phyloP scores from a whole-genome alignment of 2,888 invertebrate genomes.

The Drosophila prostipennis region DNA sequence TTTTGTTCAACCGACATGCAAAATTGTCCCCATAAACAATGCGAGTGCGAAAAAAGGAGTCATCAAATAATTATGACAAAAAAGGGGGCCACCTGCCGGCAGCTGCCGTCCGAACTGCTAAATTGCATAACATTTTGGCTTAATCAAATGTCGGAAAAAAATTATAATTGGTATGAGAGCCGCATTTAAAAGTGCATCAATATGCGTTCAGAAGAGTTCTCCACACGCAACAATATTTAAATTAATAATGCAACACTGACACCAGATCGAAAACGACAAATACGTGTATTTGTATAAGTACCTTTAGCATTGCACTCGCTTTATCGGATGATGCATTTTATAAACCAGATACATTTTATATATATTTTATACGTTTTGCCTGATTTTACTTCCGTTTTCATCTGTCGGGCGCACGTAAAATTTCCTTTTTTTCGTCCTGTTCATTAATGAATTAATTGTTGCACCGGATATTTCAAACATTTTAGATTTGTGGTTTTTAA shows the following conservation, averaged over 20 bases:
- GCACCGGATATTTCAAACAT: slow-evolving; percentile 79
- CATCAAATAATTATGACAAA: slow-evolving; percentile 66
- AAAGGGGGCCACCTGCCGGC: slow-evolving; percentile 13
- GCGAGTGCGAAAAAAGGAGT: slow-evolving; percentile 23
- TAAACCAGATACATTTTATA: slow-evolving; percentile 26
- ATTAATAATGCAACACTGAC: slow-evolving; percentile 64
- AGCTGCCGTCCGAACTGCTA: slow-evolving; percentile 39
- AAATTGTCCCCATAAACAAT: slow-evolving; percentile 57
- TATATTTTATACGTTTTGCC: slow-evolving; percentile 41
- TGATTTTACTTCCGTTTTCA: slow-evolving; percentile 72
- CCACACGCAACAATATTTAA: slow-evolving; percentile 55
- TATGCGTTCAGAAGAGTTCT: slow-evolving; percentile 55
- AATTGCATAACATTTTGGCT: slow-evolving; percentile 65
- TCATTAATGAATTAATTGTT: slow-evolving; percentile 79
- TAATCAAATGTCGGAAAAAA: slow-evolving; percentile 65
- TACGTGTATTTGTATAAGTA: slow-evolving; percentile 1
- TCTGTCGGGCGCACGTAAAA: slow-evolving; percentile 31
- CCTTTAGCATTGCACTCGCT: background rate
- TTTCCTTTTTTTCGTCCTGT: slow-evolving; percentile 18
- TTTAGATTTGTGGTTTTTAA: slow-evolving; percentile 80
- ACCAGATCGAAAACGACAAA: slow-evolving; percentile 21
- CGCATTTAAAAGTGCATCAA: slow-evolving; percentile 68
- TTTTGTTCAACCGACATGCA: slow-evolving; percentile 21
- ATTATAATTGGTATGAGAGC: background rate
- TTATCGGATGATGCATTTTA: slow-evolving; percentile 33